Conservation (phyloP, 1,140 invertebrate species). For the Contarinia nasturtii region DNA sequence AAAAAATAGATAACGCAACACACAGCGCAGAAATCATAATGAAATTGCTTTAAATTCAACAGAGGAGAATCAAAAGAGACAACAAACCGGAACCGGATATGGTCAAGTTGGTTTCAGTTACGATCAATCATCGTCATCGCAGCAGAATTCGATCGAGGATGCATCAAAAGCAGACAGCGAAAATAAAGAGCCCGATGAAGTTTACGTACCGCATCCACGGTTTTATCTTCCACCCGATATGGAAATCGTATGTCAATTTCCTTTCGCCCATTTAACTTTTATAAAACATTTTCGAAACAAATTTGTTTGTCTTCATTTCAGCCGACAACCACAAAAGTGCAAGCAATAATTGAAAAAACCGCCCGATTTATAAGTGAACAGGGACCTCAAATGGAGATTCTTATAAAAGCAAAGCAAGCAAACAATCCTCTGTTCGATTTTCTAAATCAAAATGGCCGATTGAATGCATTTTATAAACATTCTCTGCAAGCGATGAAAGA, state of each 20-base stretch:
- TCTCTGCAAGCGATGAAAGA: conserved; percentile 62
- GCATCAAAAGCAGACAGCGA: conserved; percentile 9
- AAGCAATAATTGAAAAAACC: conserved; percentile 92
- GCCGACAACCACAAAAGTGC: conserved; percentile 82
- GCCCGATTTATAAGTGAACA: conserved; percentile 83
- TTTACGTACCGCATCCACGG: conserved; percentile 45
- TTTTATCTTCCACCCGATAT: conserved; percentile 55
- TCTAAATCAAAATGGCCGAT: conserved; percentile 60
- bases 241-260: conserved; percentile 40
- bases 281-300: conserved; percentile 3
- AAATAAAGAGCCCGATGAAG: conserved; percentile 31
- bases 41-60: conserved; percentile 7
- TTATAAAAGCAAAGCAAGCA: conserved; percentile 91
- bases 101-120: conserved; percentile 70
- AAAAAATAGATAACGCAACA: neutral
- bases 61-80: conserved; percentile 79
- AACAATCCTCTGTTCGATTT: conserved; percentile 89
- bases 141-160: conserved; percentile 12
- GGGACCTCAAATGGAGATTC: conserved; percentile 94
- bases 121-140: conserved; percentile 33
- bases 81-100: conserved; percentile 40
- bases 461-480: conserved; percentile 84
- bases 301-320: conserved; percentile 21
- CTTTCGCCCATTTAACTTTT: too few species aligned
- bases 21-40: neutral